Evolutionary conservation across 2,113 vertebrate genomes (phyloP).

Genomic region (Nibea coibor): DNA sequence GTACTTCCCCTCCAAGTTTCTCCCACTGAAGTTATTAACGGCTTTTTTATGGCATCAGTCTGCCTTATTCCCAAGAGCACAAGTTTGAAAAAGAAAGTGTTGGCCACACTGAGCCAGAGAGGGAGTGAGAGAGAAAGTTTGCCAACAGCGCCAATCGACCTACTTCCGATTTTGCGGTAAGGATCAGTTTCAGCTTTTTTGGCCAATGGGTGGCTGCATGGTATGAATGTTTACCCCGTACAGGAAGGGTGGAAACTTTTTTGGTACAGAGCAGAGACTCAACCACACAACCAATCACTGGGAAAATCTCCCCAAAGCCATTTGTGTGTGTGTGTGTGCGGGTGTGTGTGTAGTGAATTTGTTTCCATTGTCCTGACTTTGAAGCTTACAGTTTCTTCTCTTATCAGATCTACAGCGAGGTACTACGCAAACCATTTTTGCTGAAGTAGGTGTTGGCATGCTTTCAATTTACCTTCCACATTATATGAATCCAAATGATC

Average conservation of each 20-base stretch:
- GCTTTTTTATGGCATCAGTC: conserved; percentile 47
- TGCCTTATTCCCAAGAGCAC: conserved; percentile 51
- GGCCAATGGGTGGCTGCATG: conserved; percentile 35
- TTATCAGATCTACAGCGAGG: conserved; percentile 39
- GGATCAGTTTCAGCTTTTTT: conserved; percentile 65
- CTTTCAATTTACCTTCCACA: neutral
- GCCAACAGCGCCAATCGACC: conserved; percentile 64
- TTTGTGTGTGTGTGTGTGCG: conserved; percentile 12
- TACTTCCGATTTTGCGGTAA: conserved; percentile 66
- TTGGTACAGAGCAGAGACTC: conserved; percentile 41
- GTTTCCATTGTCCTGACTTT: conserved; percentile 45
- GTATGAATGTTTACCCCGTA: conserved; percentile 52
- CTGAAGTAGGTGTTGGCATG: neutral
- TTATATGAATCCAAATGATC: neutral
- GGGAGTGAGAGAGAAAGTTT: conserved; percentile 32
- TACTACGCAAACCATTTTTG: conserved; percentile 18
- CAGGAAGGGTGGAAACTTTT: conserved; percentile 59
- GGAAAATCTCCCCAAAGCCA: conserved; percentile 48
- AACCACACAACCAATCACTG: conserved; percentile 60
- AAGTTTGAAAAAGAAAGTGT: conserved; percentile 57
- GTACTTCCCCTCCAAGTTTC: conserved; percentile 43
- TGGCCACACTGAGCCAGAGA: conserved; percentile 45
- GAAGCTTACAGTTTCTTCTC: conserved; percentile 36
- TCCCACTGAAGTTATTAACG: conserved; percentile 62
- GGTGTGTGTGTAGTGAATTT: conserved; percentile 12